Evolutionary conservation across 2,797 vertebrate species (phyloP), one percentile per base, ranked within the genome.

Genomic region (Ispidina picta): DNA sequence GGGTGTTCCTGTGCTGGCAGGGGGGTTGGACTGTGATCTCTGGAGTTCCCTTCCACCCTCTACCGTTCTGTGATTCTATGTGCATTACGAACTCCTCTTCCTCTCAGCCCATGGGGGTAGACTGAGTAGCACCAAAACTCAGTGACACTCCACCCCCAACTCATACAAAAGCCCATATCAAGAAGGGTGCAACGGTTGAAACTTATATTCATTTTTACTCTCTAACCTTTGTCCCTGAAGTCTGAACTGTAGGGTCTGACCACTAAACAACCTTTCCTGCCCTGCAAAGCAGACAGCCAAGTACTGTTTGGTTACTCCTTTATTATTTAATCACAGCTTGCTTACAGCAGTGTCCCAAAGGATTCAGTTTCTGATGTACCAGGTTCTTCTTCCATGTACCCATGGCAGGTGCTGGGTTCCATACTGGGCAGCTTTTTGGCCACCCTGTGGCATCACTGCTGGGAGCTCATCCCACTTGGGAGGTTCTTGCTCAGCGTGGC

Each of bases 171-270:
- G 20, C 33, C 12, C n/a, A 72, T 11, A 60, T 8, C 22, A 41
- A 41, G 62, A 49, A n/a, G 51, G 23, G 1, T 54, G 33, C 39
- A n/a, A 9, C 20, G 15, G 3, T 37, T 80, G n/a, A 48, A 49
- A 21, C 14, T 18, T 17, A 1, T 0, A 0, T 46, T 64, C 4
- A 1, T 43, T 43, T 13, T 4, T 2, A 1, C 5, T 64, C 23
- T 41, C 10, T 25, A 6, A 6, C 12, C 46, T 31, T 25, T 44
- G 33, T 59, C 48, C 21, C 49, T 74, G 60, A 44, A 58, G 73
- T 15, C 9, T 4, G 2, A 21, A 3, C 22, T 3, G 2, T 1
- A 1, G 29, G 18, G 3, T 77, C 80, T 65, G 62, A 58, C 23
- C 18, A 69, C 18, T 0, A 15, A 7, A 41, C 4, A 15, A 15